These are phyloP conservation scores for Tenthredo scrophulariae DNA, from an alignment of 2,888 invertebrate species.

Conservation along the genomic window DNA sequence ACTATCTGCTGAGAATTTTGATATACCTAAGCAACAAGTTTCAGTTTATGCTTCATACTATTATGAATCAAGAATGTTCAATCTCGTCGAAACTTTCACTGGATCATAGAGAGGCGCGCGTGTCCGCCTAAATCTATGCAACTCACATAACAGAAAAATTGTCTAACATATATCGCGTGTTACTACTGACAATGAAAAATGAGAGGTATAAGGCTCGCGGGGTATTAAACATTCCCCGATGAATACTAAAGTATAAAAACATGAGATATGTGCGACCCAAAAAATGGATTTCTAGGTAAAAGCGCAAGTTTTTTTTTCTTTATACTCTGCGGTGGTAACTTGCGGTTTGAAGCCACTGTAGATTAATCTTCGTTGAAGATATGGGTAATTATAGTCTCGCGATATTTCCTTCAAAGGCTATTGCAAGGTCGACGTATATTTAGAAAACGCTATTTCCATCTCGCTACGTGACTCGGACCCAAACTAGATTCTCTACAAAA, in stretches of 20 bases:
- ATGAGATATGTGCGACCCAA: background rate
- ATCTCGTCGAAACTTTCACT: background rate
- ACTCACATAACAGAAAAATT: background rate
- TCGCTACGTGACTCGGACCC: conserved; percentile 6
- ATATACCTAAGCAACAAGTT: conserved; percentile 10
- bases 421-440: conserved; percentile 24
- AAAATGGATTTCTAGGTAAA: background rate
- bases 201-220: background rate
- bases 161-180: conserved; percentile 15
- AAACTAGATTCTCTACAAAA: conserved; percentile 32
- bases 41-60: background rate
- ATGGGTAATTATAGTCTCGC: background rate
- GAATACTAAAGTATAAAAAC: background rate
- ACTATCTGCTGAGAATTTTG: background rate
- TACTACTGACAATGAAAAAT: conserved; percentile 14
- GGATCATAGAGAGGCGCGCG: background rate
- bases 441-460: conserved; percentile 29
- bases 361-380: conserved; percentile 3
- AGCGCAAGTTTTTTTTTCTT: background rate
- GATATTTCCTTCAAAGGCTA: background rate
- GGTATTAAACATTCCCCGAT: background rate
- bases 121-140: background rate
- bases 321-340: background rate
- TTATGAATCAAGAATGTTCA: background rate
- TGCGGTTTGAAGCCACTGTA: background rate